phyloP scores from a whole-genome alignment of 2,888 invertebrate species.

The Microctonus brassicae region DNA sequence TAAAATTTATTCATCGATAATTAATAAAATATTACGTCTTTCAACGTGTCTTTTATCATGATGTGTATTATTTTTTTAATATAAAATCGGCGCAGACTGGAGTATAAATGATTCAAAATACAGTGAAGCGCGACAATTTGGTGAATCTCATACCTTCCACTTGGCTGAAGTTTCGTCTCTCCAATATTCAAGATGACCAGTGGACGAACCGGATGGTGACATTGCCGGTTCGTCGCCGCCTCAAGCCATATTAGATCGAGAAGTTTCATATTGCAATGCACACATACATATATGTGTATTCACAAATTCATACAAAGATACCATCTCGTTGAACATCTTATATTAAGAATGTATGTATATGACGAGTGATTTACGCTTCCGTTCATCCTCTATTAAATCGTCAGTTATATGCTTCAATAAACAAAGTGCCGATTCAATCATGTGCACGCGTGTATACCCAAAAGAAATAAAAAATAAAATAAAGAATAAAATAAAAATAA shows the following conservation, averaged over 20 bases:
- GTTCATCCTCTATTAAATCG: constrained; percentile 20
- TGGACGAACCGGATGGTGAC: constrained; percentile 54
- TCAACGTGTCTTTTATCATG: background rate
- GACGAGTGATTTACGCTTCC: constrained; percentile 5
- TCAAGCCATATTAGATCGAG: constrained; percentile 68
- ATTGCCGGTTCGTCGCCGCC: constrained; percentile 68
- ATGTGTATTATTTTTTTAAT: background rate
- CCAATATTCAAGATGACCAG: constrained; percentile 70
- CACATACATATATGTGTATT: background rate
- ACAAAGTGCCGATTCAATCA: background rate
- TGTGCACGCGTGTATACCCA: background rate
- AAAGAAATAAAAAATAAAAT: background rate
- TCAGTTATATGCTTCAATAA: background rate
- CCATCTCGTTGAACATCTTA: constrained; percentile 17
- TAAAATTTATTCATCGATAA: too few relatives aligned
- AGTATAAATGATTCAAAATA: constrained; percentile 33
- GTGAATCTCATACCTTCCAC: constrained; percentile 68
- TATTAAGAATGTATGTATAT: constrained; percentile 8
- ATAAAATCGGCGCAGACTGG: background rate
- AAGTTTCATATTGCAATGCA: constrained; percentile 64
- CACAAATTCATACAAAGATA: background rate
- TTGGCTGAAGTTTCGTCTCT: constrained; percentile 60
- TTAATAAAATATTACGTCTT: too few relatives aligned
- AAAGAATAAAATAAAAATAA: background rate
- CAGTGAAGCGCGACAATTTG: constrained; percentile 58